A percentile compares a stretch with the other conserved stretches of the same genome.
phyloP scores from a whole-genome alignment of 2,113 vertebrate species.

The Aviceda subcristata region DNA sequence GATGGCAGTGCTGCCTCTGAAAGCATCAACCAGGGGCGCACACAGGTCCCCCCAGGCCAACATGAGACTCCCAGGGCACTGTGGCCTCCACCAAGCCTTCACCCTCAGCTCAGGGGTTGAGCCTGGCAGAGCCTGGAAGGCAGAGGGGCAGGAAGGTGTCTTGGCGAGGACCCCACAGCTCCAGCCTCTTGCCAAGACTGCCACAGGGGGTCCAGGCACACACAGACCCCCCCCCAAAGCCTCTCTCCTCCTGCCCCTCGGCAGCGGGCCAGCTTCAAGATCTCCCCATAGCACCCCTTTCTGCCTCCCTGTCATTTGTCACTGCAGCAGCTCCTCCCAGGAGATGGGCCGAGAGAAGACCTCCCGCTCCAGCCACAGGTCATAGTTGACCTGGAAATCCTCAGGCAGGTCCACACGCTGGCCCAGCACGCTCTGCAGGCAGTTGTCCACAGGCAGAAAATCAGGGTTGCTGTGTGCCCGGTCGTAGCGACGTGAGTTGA shows the following conservation, averaged over 20 bases:
- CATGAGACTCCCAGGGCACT: neutral
- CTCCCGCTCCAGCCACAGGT: slow-evolving; percentile 97
- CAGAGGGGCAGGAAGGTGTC: neutral
- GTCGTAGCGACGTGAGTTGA: slow-evolving; percentile 94
- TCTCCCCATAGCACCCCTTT: neutral
- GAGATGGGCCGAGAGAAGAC: slow-evolving; percentile 98
- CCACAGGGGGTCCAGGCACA: neutral
- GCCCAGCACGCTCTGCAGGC: slow-evolving; percentile 96
- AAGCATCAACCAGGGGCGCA: rapidly evolving
- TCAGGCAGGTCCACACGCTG: slow-evolving; percentile 91
- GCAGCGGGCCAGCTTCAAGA: neutral
- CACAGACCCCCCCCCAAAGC: neutral
- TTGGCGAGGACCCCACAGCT: neutral
- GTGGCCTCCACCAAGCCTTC: neutral
- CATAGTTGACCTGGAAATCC: slow-evolving; percentile 98
- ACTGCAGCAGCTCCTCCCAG: slow-evolving; percentile 97
- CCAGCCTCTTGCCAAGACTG: neutral
- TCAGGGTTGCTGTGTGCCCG: slow-evolving; percentile 89
- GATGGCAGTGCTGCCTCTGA: neutral
- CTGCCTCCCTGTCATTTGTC: neutral
- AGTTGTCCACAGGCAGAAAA: slow-evolving; percentile 95
- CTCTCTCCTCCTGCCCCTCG: neutral
- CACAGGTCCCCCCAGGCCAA: no score
- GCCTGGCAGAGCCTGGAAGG: neutral
- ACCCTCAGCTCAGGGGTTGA: neutral